Base-by-base conservation (phyloP, 2,888 invertebrate genomes). In the Mermis nigrescens region DNA sequence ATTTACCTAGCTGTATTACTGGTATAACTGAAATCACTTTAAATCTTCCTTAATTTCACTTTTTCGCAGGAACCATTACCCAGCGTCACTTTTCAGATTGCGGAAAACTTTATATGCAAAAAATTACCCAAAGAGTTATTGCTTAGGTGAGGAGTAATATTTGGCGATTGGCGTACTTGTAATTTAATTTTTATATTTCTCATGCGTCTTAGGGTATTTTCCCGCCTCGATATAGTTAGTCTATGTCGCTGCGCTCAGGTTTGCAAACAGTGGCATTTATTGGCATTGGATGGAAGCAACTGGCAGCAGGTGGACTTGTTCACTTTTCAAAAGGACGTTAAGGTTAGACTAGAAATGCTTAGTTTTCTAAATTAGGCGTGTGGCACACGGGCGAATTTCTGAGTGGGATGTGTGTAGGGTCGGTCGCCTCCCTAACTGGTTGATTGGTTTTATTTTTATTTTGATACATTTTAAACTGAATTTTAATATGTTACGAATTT, bases 241-340 rank as follows among this genome's bases (percentile, higher is more conserved):
- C 78, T 95, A 66, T 95, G 95, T 74, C 81, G 70, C 22, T 68
- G 68, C 29, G 72, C 72, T 3, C 72, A 72, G 62, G 62, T 66
- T 7, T 68, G 69, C 58, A 64, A 86, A 77, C 80, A 84, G 74
- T 99, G 98, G 98, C 95, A 98, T 76, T 82, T 91, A 59, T 78
- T 98, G 67, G 98, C 98, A 22, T 79, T 98, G 67, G 98, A 99
- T 76, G 98, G 98, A 59, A 94, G 92, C 69, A 98, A 98, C 76
- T 99, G 98, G 98, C 95, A 98, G 76, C 81, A 88, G 75, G 94
- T 99, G 73, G 92, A 99, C 76, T 79, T 99, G 56, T 99, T 99
- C 77, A 85, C 91, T 74, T 99, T 98, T 76, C 98, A 98, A 76
- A 84, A 84, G 69, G 95, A 95, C 77, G 90, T 98, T 61, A 91